phyloP scores from a whole-genome alignment of 2,888 invertebrate species.

The Trissoscelio sp. region DNA sequence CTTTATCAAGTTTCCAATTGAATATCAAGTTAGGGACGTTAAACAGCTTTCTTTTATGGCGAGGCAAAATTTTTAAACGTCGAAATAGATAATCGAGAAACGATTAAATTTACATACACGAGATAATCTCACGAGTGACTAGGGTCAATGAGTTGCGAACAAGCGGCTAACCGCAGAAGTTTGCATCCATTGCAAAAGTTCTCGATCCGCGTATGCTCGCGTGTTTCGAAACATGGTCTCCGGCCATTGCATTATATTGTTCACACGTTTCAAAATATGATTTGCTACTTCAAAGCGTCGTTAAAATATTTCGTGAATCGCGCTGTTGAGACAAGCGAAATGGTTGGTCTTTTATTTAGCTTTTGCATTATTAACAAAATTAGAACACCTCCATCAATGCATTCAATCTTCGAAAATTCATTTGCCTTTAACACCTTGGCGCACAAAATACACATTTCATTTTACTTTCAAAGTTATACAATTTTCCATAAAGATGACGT shows the following conservation, averaged over 20 bases:
- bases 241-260: conserved; percentile 28
- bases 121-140: conserved; percentile 53
- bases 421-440: background rate
- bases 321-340: conserved; percentile 5
- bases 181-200: conserved; percentile 56
- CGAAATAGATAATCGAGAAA: conserved; percentile 54
- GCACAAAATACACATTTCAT: background rate
- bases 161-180: conserved; percentile 63
- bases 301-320: conserved; percentile 32
- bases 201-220: conserved; percentile 34
- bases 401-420: background rate
- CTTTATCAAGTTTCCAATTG: conserved; percentile 41
- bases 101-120: conserved; percentile 65
- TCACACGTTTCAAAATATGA: conserved; percentile 30
- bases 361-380: background rate
- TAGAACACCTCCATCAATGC: background rate
- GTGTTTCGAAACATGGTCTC: conserved; percentile 25
- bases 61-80: conserved; percentile 32
- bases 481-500: conserved; percentile 1
- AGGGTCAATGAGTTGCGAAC: conserved; percentile 59
- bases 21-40: conserved; percentile 27
- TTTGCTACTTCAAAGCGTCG: conserved; percentile 29
- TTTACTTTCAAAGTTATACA: background rate
- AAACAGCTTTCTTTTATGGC: conserved; percentile 24
- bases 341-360: conserved; percentile 7